phyloP scores from a whole-genome alignment of 92 coral and sea anemone species.

The Meandrina meandrites region DNA sequence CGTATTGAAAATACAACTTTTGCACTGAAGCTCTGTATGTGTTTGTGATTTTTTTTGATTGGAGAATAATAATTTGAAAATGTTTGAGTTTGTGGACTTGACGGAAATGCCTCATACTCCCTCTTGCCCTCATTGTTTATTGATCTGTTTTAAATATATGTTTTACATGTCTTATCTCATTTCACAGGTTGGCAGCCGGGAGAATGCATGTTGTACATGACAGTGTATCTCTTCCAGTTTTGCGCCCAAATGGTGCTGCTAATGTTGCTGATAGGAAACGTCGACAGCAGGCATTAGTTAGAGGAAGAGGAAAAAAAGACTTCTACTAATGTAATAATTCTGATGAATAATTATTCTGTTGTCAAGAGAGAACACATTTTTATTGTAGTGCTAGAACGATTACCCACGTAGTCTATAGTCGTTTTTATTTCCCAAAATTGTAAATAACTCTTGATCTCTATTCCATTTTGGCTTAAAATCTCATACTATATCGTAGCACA shows the following conservation, averaged over 20 bases:
- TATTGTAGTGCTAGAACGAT: slow-evolving; percentile 8
- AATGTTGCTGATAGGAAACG: slow-evolving; percentile 87
- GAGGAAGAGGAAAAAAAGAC: slow-evolving; percentile 83
- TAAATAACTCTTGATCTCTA: slow-evolving; percentile 21
- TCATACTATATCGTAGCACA: not conserved
- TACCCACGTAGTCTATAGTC: not conserved
- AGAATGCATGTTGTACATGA: slow-evolving; percentile 73
- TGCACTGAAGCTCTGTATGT: too few species aligned
- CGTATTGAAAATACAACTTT: too few species aligned
- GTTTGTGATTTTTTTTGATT: too few species aligned
- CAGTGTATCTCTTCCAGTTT: slow-evolving; percentile 86
- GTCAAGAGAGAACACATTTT: slow-evolving; percentile 7
- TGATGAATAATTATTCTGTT: not conserved
- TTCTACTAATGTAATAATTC: slow-evolving; percentile 29
- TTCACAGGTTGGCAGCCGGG: slow-evolving; percentile 65
- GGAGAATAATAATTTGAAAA: too few species aligned
- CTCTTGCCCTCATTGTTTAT: not conserved
- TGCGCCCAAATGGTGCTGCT: slow-evolving; percentile 84
- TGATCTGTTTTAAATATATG: not conserved
- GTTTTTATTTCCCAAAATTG: not conserved
- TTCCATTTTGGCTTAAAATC: not conserved
- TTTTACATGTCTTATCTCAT: not conserved
- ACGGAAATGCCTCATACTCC: too few species aligned
- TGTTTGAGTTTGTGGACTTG: too few species aligned
- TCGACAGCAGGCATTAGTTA: slow-evolving; percentile 91